Conservation (phyloP, 2,888 invertebrate genomes). For the Celastrina argiolus region DNA sequence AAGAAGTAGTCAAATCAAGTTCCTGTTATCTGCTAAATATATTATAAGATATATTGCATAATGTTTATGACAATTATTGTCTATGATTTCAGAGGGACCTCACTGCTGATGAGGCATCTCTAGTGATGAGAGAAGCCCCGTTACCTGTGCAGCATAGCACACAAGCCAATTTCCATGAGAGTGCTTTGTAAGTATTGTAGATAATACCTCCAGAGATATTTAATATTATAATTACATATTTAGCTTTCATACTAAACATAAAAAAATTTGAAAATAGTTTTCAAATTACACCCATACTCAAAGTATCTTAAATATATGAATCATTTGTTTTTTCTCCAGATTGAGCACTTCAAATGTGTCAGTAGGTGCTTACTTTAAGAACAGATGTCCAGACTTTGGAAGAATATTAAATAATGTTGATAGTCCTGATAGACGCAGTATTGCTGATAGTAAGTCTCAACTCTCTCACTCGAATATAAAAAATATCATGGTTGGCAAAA, state of each 20-base stretch:
- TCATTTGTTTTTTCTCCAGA: conserved; percentile 39
- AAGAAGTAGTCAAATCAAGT: no score
- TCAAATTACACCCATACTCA: no score
- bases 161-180: conserved; percentile 43
- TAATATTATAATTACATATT: no score
- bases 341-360: conserved; percentile 53
- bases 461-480: background rate
- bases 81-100: conserved; percentile 55
- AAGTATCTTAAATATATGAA: no score
- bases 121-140: conserved; percentile 54
- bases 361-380: conserved; percentile 62
- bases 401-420: conserved; percentile 52
- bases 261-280: no score
- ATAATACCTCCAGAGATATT: background rate
- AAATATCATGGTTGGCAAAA: background rate
- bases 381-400: conserved; percentile 57
- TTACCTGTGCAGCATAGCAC: conserved; percentile 50
- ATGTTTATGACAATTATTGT: conserved; percentile 6
- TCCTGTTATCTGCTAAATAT: no score
- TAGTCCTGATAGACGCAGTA: conserved; percentile 60
- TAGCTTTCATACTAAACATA: no score
- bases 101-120: conserved; percentile 61
- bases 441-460: conserved; percentile 52
- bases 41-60: no score
- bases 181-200: conserved; percentile 44